These are phyloP conservation scores for Neolamprologus kungweensis DNA, from an alignment of 2,113 vertebrate species.

Conservation along the genomic window DNA sequence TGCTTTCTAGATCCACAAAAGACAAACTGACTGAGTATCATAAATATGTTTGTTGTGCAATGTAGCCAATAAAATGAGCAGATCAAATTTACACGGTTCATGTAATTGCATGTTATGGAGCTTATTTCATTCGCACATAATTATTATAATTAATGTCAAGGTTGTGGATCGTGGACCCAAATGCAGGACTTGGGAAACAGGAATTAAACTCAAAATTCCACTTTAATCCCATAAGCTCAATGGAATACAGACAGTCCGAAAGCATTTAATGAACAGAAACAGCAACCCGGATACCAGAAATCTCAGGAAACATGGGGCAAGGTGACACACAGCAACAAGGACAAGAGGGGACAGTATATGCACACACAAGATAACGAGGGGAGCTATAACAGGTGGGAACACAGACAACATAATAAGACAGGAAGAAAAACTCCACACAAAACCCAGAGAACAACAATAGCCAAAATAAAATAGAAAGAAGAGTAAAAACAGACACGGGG, in stretches of 20 bases:
- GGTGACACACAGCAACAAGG: neutral
- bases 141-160: neutral
- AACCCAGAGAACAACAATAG: neutral
- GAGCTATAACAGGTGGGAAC: neutral
- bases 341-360: neutral
- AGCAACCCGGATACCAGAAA: neutral
- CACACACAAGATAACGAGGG: neutral
- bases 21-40: neutral
- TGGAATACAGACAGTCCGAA: neutral
- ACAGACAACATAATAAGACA: neutral
- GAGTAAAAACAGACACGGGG: neutral
- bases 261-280: neutral
- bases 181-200: neutral
- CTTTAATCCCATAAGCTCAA: neutral
- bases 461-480: neutral
- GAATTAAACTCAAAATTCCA: neutral
- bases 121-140: neutral
- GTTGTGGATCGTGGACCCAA: neutral
- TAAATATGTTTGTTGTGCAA: conserved; percentile 14
- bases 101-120: conserved; percentile 17
- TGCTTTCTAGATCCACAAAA: neutral
- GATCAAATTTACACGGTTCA: conserved; percentile 11
- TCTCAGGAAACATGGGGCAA: neutral
- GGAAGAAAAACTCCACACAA: neutral
- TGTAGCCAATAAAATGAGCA: conserved; percentile 11